Base-by-base conservation (phyloP, 2,113 vertebrate species). In the Siphamia tubifer region DNA sequence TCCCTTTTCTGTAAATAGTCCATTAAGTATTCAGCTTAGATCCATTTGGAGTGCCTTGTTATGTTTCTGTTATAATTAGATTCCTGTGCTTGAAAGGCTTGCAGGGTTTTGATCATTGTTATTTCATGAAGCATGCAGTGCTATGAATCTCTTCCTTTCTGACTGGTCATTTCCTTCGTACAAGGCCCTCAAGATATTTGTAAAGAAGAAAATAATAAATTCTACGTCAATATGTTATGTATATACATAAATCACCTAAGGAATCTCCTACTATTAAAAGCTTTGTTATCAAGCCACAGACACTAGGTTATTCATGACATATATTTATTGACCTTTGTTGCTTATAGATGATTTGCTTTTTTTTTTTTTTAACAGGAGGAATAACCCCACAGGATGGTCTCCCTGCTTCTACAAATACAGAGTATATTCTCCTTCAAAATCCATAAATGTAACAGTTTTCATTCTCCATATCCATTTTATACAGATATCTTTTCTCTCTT, bases 11-110 rank as follows among this genome's bases (percentile, higher is more conserved):
- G 49, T 28, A 19, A 51, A 77, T 72, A 62, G n/a, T 27, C 48
- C 48, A 70, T 67, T 21, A 74, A 80, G 78, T 67, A 76, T 80
- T 68, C 44, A 77, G 55, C 64, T 38, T 45, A 6, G 32, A 71
- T 67, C 74, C 19, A 79, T 70, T 64, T 68, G n/a, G 53, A 83
- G 57, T 49, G 51, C 55, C 63, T 63, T 42, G 66, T 58, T 77
- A 39, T n/a, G n/a, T 28, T 74, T 64, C 28, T 49, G 56, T 68
- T 86, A 74, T 82, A 82, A 86, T 86, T 85, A 83, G 83, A 86
- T 73, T 83, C 38, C 53, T 54, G 3, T 23, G 57, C 66, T 52
- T 64, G 68, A 77, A 71, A 70, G 65, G 74, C 70, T 79, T 39
- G 74, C 68, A 47, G 67, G 72, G 53, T 79, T 66, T 77, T 80